phyloP scores from a whole-genome alignment of 2,797 vertebrate species.

The Gallinago stenura region DNA sequence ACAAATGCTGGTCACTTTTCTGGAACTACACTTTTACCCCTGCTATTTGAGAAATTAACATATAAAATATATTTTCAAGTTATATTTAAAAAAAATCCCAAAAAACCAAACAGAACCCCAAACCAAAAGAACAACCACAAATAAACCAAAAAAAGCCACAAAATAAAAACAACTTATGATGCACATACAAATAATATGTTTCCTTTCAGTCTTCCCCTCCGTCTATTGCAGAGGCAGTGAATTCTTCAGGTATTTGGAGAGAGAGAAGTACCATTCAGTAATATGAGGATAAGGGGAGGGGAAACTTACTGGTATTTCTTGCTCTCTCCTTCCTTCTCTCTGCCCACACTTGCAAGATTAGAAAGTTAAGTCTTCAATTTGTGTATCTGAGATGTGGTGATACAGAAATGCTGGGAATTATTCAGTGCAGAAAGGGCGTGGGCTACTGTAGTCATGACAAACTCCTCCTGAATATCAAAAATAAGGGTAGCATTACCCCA shows the following conservation, averaged over 20 bases:
- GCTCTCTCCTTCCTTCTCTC: neutral
- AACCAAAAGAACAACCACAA: neutral
- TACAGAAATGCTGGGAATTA: neutral
- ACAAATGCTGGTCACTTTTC: neutral
- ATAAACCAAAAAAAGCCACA: neutral
- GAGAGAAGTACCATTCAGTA: neutral
- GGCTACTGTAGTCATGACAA: neutral
- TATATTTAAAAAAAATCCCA: neutral
- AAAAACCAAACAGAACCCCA: neutral
- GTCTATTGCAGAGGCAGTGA: neutral
- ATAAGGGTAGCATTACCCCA: neutral
- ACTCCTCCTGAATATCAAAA: slow-evolving; percentile 1
- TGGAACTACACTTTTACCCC: neutral
- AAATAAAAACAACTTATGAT: neutral
- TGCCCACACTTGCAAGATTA: neutral
- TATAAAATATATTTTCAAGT: neutral
- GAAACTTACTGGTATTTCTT: neutral
- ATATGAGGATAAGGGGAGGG: neutral
- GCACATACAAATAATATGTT: neutral
- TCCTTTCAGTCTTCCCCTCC: neutral
- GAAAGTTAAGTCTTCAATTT: neutral
- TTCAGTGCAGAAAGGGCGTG: neutral
- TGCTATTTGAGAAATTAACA: neutral
- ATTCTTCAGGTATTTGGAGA: neutral
- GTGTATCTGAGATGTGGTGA: neutral